Evolutionary conservation across 2,797 vertebrate species (phyloP), one percentile per base, ranked within the genome.

Genomic region (Myiotriccus ornatus): DNA sequence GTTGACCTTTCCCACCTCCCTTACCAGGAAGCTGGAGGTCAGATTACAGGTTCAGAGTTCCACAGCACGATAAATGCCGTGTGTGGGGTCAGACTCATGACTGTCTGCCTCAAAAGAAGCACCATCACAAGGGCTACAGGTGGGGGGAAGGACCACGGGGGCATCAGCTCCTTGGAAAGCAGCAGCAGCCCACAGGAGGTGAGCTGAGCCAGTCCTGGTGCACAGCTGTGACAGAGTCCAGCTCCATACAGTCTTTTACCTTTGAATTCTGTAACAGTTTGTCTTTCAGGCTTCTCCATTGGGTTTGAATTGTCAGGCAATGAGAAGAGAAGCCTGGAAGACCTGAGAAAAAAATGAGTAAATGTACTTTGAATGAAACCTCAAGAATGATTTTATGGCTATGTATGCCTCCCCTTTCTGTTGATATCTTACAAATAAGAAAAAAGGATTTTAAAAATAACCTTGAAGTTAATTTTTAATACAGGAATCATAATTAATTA

Each of bases 401-500:
- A 4, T n/a, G 17, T 55, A 1, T 44, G 21, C 59, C 27, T 84
- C 11, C 17, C 7, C 2, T 90, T 34, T 49, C 71, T 71, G 49
- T 37, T 41, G 27, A 21, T 57, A 34, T 62, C 49, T 84, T 79
- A 41, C 18, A 87, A 92, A 67, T 70, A 82, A 84, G 62, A 84
- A 35, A 90, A 87, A 52, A 2, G 14, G 22, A 50, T 87, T 87
- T 71, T 7, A 13, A 94, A 87, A 92, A 74, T 85, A 87, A 89
- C 43, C 49, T 84, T 83, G 41, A 80, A 90, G 46, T 89, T 89
- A 68, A 55, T 28, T 90, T 93, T 92, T 89, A 77, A 85, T 68
- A 64, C 17, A 71, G 27, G 34, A 64, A 52, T 69, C 21, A 39
- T 90, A 75, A 95, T 95, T 87, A 91, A 85, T 96, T 78, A 84